Percentiles rank a stretch among this genome's conserved stretches.
phyloP scores from a whole-genome alignment of 2,113 vertebrate species.

The Hydrolagus affinis region DNA sequence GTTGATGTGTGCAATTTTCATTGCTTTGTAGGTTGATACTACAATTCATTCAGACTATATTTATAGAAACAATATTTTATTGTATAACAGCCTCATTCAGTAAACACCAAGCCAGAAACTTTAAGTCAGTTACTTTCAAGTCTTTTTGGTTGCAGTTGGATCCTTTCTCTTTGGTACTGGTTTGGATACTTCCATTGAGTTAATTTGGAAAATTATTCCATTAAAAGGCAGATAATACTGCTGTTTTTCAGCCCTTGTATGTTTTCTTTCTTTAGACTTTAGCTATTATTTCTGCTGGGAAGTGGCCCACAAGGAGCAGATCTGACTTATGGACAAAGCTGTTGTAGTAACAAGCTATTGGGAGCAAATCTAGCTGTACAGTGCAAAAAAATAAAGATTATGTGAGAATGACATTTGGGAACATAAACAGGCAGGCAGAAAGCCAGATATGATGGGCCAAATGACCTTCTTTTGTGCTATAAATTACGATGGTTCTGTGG shows the following conservation, averaged over 20 bases:
- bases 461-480: no score
- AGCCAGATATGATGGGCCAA: no score
- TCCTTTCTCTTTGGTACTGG: background rate
- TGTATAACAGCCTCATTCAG: background rate
- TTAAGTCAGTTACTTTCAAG: background rate
- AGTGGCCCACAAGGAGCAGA: no score
- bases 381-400: no score
- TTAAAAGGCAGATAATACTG: background rate
- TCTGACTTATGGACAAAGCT: no score
- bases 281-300: no score
- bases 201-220: background rate
- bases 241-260: background rate
- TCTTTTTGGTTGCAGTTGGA: background rate
- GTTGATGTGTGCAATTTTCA: background rate
- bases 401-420: no score
- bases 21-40: background rate
- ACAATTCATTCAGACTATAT: constrained; percentile 2
- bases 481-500: no score
- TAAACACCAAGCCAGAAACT: background rate
- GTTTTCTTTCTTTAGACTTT: background rate
- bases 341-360: no score
- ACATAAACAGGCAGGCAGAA: no score
- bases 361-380: no score
- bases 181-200: background rate
- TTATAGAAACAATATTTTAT: background rate